These are phyloP conservation scores for Callaeas wilsoni DNA, from an alignment of 2,113 vertebrate genomes.

Conservation along the genomic window DNA sequence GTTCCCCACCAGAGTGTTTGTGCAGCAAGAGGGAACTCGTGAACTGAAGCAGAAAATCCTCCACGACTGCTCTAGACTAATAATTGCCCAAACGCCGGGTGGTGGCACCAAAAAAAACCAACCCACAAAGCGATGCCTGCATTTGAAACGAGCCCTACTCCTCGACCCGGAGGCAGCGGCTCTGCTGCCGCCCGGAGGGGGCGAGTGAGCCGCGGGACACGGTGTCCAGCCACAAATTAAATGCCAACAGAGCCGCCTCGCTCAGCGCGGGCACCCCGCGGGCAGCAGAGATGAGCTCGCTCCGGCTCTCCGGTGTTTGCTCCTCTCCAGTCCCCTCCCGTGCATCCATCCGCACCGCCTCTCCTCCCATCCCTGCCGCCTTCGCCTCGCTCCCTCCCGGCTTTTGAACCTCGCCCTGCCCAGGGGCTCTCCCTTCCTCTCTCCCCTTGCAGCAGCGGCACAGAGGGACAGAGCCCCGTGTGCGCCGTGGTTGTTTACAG, in stretches of 20 bases:
- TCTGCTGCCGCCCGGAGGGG: neutral
- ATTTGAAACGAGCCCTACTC: neutral
- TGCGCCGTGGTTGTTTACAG: neutral
- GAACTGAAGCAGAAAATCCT: slow-evolving; percentile 55
- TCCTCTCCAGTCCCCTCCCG: neutral
- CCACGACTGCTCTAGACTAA: slow-evolving; percentile 35
- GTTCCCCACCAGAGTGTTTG: slow-evolving; percentile 43
- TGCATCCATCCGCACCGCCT: neutral
- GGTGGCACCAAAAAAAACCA: neutral
- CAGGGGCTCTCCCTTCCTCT: neutral
- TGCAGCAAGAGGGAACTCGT: slow-evolving; percentile 33
- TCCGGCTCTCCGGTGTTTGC: neutral
- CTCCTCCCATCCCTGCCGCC: neutral
- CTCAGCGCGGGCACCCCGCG: neutral
- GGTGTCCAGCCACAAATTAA: neutral
- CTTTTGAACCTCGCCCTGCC: neutral
- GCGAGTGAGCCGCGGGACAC: neutral
- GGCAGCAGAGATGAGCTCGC: neutral
- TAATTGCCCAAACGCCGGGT: slow-evolving; percentile 23
- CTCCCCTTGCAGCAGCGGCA: neutral
- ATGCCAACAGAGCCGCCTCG: neutral
- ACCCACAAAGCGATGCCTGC: neutral
- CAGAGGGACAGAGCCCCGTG: neutral
- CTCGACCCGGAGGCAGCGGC: neutral
- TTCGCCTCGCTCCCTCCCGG: neutral